Evolutionary conservation across 1,140 invertebrate genomes (phyloP), one percentile per base, ranked within the genome.

Genomic region (Hestina assimilis): DNA sequence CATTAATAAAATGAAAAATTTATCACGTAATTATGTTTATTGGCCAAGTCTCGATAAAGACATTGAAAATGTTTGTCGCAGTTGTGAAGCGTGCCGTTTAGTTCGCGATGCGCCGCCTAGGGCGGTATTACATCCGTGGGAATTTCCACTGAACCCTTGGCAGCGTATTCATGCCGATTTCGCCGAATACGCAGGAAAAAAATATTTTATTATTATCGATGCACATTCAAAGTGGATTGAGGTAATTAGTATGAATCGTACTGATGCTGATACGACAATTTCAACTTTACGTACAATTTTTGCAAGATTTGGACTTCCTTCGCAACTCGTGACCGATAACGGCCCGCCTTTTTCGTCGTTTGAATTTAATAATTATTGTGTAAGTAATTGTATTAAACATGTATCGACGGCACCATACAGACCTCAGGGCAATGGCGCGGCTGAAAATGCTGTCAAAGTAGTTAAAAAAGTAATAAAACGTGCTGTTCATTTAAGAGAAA

Each of bases 21-120:
- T 89, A 8, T 83, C 89, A 3, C 46, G 83, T 11, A 74, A 55
- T 48, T 81, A 89, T 59, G 68, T 89, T 5, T 91, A 81, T 63
- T 91, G 85, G 85, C 81, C 79, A 1, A 63, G 56, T 12, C 59
- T 91, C 1, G 83, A 91, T 55, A 15, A 24, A 4, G 77, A 89
- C 0, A 87, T 90, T 3, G 72, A 85, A 45, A 33, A 55, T 12
- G 14, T 63, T 8, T 66, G 62, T 12, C 56, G 54, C 2, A 5
- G 24, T 6, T 78, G 69, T 17, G 62, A 54, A 1, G 62, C 68
- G 12, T n/a, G 75, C 23, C 45, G 54, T 5, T n/a, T 11, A 0
- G 58, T 65, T 24, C 59, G 59, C 1, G 72, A 65, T 14, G 63
- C 72, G 21, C 67, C 69, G 11, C 60, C 67, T 6, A 61, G 41